These are phyloP conservation scores for Lemur catta DNA, from an alignment of 2,797 vertebrate genomes.

Conservation along the genomic window DNA sequence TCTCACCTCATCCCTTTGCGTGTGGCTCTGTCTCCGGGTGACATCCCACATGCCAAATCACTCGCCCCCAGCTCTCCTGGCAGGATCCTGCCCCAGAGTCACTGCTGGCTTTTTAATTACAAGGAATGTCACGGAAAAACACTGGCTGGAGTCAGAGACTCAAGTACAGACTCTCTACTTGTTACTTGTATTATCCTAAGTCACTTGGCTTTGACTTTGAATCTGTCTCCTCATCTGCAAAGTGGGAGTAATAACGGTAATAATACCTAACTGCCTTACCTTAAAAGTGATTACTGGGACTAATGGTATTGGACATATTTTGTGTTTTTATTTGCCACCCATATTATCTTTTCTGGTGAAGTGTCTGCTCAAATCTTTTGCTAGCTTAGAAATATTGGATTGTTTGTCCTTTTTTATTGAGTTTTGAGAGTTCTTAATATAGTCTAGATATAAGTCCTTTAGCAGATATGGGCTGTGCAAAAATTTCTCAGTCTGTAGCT, in stretches of 20 bases:
- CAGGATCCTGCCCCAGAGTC: not conserved
- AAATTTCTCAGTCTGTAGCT: not conserved
- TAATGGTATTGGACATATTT: not conserved
- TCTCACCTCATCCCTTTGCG: not conserved
- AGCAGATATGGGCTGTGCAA: not conserved
- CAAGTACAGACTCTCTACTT: not conserved
- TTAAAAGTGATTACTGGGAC: not conserved
- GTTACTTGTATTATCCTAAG: not conserved
- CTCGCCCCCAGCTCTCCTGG: not conserved
- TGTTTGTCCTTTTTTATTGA: not conserved
- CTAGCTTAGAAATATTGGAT: not conserved
- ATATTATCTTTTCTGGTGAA: not conserved
- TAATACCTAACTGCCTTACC: not conserved
- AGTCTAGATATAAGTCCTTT: not conserved
- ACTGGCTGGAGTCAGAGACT: not conserved
- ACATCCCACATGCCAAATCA: fast-evolving
- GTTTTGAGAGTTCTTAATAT: not conserved
- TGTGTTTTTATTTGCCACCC: not conserved
- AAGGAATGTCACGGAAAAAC: not conserved
- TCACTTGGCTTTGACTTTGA: not conserved
- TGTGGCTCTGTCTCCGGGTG: not conserved
- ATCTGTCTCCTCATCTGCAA: not conserved
- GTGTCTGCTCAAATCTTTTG: not conserved
- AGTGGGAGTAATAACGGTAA: not conserved
- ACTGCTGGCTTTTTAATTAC: not conserved